Base-by-base conservation (phyloP, 2,888 invertebrate species). In the Sisyra terminalis region DNA sequence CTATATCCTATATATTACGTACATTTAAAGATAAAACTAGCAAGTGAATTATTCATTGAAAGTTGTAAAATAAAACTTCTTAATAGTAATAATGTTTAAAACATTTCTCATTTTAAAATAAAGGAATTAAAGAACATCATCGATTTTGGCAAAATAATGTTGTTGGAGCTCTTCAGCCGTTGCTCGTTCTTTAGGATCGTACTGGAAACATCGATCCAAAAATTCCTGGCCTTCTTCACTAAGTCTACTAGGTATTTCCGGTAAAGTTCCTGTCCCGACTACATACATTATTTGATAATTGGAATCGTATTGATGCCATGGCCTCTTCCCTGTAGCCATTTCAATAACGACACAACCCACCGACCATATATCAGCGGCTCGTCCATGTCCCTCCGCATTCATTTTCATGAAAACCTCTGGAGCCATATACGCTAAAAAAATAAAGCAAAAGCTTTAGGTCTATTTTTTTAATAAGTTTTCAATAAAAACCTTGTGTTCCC, bases 311-410 rank as follows among this genome's bases (percentile, higher is more conserved):
- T 93, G 89, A 40, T 79, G 76, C 88, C 92, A 94, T 1, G 93
- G 93, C 35, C 89, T 75, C 83, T 88, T 84, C 50, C 93, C 93
- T 10, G 88, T 85, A 15, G 84, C 78, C 93, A 96, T 94, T 65
- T 96, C 93, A 1, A 93, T 78, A 47, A 94, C 85, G 43, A 92
- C 92, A 65, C 93, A 94, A 30, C 93, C 94, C 36, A 92, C 73
- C 29, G 92, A 92, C 94, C 94, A 96, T 56, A 96, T 80, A 66
- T 96, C 96, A 3, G 89, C 90, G 2, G 88, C 85, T 53, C 93
- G 71, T 0, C 94, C 94, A 65, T 93, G 89, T 0, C 94, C 93
- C 47, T 71, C 70, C 18, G 62, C 63, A 48, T 79, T 75, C 29
- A 79, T 77, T 63, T 80, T 81, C 67, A 84, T 86, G 58, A 87